Evolutionary conservation across 1,140 invertebrate genomes (phyloP), one percentile per base, ranked within the genome.

Genomic region (Saccostrea cuccullata): DNA sequence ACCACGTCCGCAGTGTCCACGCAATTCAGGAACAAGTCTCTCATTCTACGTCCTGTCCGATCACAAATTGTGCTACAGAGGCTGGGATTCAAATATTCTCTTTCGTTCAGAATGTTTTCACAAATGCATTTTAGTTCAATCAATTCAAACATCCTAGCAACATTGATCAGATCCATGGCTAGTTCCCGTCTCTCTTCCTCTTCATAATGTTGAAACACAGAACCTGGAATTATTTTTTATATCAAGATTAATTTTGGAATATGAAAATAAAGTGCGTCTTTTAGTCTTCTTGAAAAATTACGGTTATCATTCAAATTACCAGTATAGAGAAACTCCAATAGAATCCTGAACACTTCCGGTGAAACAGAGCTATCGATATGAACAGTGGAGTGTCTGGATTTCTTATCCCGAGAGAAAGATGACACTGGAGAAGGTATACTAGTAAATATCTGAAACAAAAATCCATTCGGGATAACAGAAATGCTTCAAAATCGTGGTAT

Each of bases 111-210:
- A 77, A 77, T 36, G 26, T 77, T 77, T 30, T 77, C 70, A 30
- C 70, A 77, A 77, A 77, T 30, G 36, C 8, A 30, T 36, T 77
- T 77, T 15, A 77, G 13, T 26, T 77, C 70, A 30, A 30, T 77
- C 9, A 77, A 77, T 77, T 77, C 70, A 77, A 77, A 77, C 70
- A 77, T 77, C 70, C 70, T 77, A 13, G 70, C 70, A 36, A 77
- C 70, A 77, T 30, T 77, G 70, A 77, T 77, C 12, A 77, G 70
- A 26, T 77, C 70, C 70, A 77, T 77, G 23, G 70, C 70, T 77
- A 36, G 12, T 2, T 77, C 70, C 0, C 70, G 70, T 77, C 30
- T 11, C 11, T 77, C 9, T 12, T 77, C 23, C 15, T 77, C 30
- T 11, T 77, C 11, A 30, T 12, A 12, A 3, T 2, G 23, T 36